Evolutionary conservation across 2,888 invertebrate genomes (phyloP).

Genomic region (Melanargia galathea): DNA sequence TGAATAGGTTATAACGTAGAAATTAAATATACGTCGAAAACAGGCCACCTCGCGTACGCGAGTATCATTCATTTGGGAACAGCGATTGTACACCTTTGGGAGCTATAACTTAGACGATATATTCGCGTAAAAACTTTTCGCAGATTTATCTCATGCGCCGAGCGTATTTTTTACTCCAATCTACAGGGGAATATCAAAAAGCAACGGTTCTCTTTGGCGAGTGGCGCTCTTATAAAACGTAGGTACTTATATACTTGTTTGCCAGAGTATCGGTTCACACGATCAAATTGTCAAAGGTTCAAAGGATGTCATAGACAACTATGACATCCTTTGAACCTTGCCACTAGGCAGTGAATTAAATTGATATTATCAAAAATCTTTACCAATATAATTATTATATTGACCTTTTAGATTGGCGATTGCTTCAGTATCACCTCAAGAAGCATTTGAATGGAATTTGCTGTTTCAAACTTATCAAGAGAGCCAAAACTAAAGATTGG

Average conservation of each 20-base stretch:
- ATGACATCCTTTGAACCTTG: no score
- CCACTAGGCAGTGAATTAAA: no score
- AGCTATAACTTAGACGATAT: conserved; percentile 24
- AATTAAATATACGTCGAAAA: conserved; percentile 8
- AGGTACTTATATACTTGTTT: no score
- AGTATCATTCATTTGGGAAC: conserved; percentile 15
- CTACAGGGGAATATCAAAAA: conserved; percentile 15
- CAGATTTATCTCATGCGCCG: conserved; percentile 20
- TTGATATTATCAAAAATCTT: no score
- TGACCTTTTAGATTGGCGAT: no score
- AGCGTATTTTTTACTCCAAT: conserved; percentile 18
- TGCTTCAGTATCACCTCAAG: no score
- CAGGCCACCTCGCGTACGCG: background rate
- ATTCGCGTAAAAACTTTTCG: conserved; percentile 18
- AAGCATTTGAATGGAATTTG: no score
- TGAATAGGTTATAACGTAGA: background rate
- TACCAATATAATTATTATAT: no score
- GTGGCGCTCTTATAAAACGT: background rate
- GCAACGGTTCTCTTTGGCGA: background rate
- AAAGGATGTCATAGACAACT: background rate
- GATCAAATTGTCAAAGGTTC: background rate
- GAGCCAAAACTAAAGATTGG: no score
- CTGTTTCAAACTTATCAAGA: no score
- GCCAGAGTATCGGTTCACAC: background rate
- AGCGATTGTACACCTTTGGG: conserved; percentile 26